Evolutionary conservation across 2,888 invertebrate genomes (phyloP), one percentile per base, ranked within the genome.

Genomic region (Aporophyla lueneburgensis): DNA sequence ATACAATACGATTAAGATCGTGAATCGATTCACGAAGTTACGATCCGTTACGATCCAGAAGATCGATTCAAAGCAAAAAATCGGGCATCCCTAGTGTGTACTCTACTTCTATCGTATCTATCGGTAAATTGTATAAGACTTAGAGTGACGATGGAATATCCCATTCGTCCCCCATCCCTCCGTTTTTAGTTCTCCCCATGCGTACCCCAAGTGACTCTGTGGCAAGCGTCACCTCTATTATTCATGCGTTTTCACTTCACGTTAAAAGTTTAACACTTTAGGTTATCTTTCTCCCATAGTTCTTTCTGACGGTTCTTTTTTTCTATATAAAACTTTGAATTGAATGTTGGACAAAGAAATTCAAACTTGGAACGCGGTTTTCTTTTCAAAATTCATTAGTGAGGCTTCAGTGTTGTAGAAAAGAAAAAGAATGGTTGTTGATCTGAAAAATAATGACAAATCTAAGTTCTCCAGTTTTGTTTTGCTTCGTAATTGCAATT

Each of bases 221-320:
- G 74, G 62, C 70, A 78, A 82, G 54, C 46, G 49, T 33, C 63
- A 21, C 21, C 53, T 84, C 49, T 76, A 84, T 81, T 81, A 86
- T 86, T 84, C 84, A 86, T 73, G 59, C 59, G 40, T 76, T 81
- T 79, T 71, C 76, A 61, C 79, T 84, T 72, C 59, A 74, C 61
- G 65, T 71, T 76, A 80, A 78, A 83, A 85, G 68, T 85, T 85
- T 71, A 67, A 65, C 62, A 86, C 73, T 83, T 68, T 65, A 69
- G 27, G 53, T 65, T 72, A 65, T 70, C 49, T 67, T 56, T 78
- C 53, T 53, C 1, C 49, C 43, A 78, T 78, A 83, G 70, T 80
- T 84, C 56, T 72, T 68, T 69, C 40, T 62, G 61, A n/a, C 40
- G 10, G 61, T 53, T 49, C 16, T 19, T 78, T 80, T 75, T 63